These are phyloP conservation scores for Pachycephala philippinensis DNA, from an alignment of 2,113 vertebrate species.

Conservation along the genomic window DNA sequence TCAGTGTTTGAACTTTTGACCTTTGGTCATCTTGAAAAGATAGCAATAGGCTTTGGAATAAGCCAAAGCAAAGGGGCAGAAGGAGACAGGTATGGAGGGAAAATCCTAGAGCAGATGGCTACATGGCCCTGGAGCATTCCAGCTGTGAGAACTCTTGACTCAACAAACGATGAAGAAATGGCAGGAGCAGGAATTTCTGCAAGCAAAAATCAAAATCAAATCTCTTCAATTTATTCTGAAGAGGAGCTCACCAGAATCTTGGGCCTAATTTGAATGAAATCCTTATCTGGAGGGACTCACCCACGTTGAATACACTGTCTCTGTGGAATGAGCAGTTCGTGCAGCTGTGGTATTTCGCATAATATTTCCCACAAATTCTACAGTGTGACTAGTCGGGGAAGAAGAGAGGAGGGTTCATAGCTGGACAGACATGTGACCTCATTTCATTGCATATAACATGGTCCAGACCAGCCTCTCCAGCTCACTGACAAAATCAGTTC, in stretches of 20 bases:
- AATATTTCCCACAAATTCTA: neutral
- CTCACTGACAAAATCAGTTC: neutral
- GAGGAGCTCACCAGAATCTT: neutral
- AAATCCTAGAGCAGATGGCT: neutral
- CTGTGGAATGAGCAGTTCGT: neutral
- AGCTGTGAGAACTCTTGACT: neutral
- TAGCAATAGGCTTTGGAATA: neutral
- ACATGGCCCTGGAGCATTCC: fast-evolving
- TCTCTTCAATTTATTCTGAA: neutral
- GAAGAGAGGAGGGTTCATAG: neutral
- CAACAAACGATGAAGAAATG: neutral
- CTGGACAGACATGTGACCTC: neutral
- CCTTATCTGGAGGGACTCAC: neutral
- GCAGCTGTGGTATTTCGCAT: neutral
- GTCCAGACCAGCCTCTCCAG: neutral
- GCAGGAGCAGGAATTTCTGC: neutral
- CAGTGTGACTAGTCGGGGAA: neutral
- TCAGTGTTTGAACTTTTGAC: neutral
- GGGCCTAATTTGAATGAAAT: neutral
- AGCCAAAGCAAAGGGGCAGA: neutral
- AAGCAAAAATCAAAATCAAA: neutral
- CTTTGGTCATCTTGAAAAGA: neutral
- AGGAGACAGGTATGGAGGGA: neutral
- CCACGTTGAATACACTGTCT: neutral
- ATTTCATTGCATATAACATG: neutral